Evolutionary conservation across 2,888 invertebrate genomes (phyloP).

Genomic region (Syrphus vitripennis): DNA sequence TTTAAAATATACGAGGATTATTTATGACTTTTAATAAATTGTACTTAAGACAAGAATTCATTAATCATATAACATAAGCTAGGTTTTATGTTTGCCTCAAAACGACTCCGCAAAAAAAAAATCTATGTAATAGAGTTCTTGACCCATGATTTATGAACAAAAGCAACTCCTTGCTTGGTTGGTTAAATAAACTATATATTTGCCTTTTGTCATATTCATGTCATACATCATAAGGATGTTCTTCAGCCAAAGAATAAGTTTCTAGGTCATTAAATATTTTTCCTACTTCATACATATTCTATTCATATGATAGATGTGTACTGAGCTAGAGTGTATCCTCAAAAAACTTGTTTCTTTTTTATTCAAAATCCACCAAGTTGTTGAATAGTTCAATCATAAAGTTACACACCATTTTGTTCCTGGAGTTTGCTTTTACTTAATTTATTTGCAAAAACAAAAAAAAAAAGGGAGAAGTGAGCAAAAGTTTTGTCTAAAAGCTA

Average conservation of each 20-base stretch:
- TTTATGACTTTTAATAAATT: too few species aligned
- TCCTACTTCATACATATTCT: not conserved
- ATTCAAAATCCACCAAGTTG: not conserved
- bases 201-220: constrained; percentile 1
- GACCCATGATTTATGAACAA: too few species aligned
- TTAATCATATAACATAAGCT: too few species aligned
- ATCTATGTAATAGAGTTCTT: too few species aligned
- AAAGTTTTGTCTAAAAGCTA: constrained; percentile 46
- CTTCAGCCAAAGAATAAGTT: not conserved
- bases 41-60: too few species aligned
- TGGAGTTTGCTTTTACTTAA: not conserved
- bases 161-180: too few species aligned
- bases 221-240: not conserved
- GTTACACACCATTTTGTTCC: constrained; percentile 2
- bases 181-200: not conserved
- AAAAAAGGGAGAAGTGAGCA: not conserved
- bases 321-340: not conserved
- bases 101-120: too few species aligned
- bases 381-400: constrained; percentile 41
- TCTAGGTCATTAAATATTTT: not conserved
- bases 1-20: too few species aligned
- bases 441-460: not conserved
- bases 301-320: constrained; percentile 5
- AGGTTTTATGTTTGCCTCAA: too few species aligned
- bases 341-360: not conserved